Conservation (phyloP, 2,888 invertebrate species). For the Drosophila tanythrix region DNA sequence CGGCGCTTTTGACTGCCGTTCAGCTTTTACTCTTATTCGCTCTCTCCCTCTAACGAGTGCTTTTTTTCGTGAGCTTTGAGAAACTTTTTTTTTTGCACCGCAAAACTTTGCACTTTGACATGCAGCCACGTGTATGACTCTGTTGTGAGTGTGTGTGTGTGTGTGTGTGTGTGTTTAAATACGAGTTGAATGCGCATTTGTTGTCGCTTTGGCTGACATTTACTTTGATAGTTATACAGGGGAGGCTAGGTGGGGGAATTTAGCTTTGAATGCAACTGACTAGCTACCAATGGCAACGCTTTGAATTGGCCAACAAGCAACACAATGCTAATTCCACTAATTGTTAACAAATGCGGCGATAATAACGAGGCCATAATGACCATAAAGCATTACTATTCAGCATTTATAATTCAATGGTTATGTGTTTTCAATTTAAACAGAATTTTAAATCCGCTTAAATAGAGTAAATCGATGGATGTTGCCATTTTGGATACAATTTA, state of each 20-base stretch:
- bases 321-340: constrained; percentile 46
- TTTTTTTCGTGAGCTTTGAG: constrained; percentile 55
- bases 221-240: not conserved
- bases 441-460: not conserved
- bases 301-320: constrained; percentile 44
- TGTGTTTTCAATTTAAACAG: not conserved
- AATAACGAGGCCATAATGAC: constrained; percentile 6
- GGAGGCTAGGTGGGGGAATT: not conserved
- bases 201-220: constrained; percentile 53
- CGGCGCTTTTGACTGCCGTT: constrained; percentile 68
- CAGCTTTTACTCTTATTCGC: constrained; percentile 9
- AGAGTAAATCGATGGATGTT: not conserved
- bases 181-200: constrained; percentile 46
- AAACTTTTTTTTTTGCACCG: constrained; percentile 63
- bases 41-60: constrained; percentile 7
- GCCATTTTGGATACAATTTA: not conserved
- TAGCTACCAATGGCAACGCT: constrained; percentile 32
- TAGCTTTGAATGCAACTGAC: constrained; percentile 34
- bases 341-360: constrained; percentile 45
- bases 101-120: constrained; percentile 80
- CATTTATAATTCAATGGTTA: not conserved
- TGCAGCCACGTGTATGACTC: constrained; percentile 68
- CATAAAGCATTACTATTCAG: not conserved
- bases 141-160: constrained; percentile 27
- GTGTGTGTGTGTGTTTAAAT: constrained; percentile 21